Percentiles rank a stretch among this genome's conserved stretches.
Conservation (phyloP, 2,113 vertebrate species). For the Hyla sarda region DNA sequence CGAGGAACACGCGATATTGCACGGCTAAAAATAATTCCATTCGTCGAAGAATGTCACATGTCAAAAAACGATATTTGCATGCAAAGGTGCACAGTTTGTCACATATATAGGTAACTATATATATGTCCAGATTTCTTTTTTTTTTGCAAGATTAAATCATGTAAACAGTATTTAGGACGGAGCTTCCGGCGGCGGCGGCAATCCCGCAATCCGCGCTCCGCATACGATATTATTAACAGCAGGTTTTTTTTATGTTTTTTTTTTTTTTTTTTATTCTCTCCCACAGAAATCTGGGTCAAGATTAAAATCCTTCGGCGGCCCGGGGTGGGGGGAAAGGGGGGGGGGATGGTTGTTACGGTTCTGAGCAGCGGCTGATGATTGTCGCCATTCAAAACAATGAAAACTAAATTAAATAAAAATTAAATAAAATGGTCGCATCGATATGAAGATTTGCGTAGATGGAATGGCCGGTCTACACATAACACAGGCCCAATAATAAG, state of each 20-base stretch:
- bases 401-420: too few species aligned
- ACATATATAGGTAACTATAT: slow-evolving; percentile 53
- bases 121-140: slow-evolving; percentile 1
- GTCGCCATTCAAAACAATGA: neutral
- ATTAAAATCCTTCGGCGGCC: neutral
- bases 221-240: slow-evolving; percentile 29
- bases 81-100: slow-evolving; percentile 53
- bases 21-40: slow-evolving; percentile 49
- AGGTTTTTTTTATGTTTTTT: neutral
- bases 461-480: neutral
- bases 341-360: neutral
- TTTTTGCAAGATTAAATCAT: slow-evolving; percentile 59
- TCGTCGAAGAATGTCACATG: slow-evolving; percentile 48
- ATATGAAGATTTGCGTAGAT: neutral
- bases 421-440: neutral
- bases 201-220: slow-evolving; percentile 7
- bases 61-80: slow-evolving; percentile 54
- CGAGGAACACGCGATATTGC: slow-evolving; percentile 30
- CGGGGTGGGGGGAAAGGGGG: too few species aligned
- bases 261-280: neutral
- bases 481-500: neutral
- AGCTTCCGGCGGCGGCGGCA: neutral
- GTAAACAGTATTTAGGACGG: slow-evolving; percentile 49
- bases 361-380: neutral
- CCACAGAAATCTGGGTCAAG: neutral